These are phyloP conservation scores for Bucorvus abyssinicus DNA, from an alignment of 2,797 vertebrate species.

Conservation along the genomic window DNA sequence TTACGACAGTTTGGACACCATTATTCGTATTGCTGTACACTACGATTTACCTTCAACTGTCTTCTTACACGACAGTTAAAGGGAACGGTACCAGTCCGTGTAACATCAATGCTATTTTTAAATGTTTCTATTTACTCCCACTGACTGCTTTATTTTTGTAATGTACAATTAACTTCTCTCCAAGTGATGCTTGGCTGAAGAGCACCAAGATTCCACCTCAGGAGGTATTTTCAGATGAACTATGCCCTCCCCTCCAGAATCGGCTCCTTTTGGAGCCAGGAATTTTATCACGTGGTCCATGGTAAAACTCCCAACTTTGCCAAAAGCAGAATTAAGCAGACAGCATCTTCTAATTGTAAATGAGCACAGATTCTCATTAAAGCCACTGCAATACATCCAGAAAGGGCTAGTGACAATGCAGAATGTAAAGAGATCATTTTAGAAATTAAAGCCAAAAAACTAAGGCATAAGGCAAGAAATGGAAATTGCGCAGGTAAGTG, in stretches of 20 bases:
- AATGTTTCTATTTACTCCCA: constrained; percentile 4
- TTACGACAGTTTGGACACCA: not conserved
- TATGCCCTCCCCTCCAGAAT: not conserved
- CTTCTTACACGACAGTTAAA: not conserved
- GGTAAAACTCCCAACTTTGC: not conserved
- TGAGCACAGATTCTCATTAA: not conserved
- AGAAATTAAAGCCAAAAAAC: constrained; percentile 38
- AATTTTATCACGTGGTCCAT: not conserved
- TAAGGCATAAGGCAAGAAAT: constrained; percentile 24
- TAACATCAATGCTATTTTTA: not conserved
- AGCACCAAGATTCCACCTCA: not conserved
- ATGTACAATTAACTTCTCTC: not conserved
- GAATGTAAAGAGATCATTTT: not conserved
- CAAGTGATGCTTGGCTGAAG: not conserved
- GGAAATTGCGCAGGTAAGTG: constrained; percentile 4
- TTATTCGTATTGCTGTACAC: constrained; percentile 17
- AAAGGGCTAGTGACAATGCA: constrained; percentile 29
- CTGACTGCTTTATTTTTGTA: not conserved
- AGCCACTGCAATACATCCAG: not conserved
- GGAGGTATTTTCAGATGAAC: constrained; percentile 10
- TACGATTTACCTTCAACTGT: not conserved
- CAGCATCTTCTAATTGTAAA: not conserved
- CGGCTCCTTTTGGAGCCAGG: not conserved
- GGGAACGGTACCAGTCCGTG: not conserved
- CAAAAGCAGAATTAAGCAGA: not conserved